phyloP scores from a whole-genome alignment of 1,140 invertebrate genomes.

The Hormaphis cornu region DNA sequence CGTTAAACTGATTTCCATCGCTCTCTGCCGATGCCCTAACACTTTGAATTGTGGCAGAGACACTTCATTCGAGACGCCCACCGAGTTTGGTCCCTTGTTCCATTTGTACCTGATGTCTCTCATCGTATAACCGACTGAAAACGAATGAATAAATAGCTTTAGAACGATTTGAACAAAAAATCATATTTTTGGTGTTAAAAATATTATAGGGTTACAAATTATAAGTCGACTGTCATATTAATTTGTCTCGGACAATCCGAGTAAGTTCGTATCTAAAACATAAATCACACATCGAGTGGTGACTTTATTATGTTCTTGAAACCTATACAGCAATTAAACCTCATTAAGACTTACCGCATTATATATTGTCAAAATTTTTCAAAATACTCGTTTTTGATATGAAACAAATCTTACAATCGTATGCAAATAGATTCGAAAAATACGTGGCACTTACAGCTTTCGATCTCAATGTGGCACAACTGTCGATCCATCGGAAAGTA shows the following conservation, averaged over 20 bases:
- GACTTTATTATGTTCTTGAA: too few species aligned
- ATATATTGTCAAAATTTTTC: too few species aligned
- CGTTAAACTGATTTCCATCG: constrained; percentile 83
- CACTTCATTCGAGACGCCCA: constrained; percentile 84
- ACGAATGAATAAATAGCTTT: neutral
- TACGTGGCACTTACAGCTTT: constrained; percentile 99
- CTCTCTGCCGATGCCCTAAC: constrained; percentile 75
- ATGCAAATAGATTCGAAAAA: too few species aligned
- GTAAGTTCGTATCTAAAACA: too few species aligned
- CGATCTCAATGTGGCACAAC: constrained; percentile 92
- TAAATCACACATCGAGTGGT: too few species aligned
- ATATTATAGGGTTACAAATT: too few species aligned
- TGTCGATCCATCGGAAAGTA: constrained; percentile 97
- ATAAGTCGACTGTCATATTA: too few species aligned
- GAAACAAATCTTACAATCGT: too few species aligned
- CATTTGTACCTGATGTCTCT: constrained; percentile 92
- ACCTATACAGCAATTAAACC: too few species aligned
- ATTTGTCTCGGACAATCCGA: too few species aligned
- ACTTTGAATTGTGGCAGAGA: constrained; percentile 92
- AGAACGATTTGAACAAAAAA: constrained; percentile 20
- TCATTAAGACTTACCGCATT: too few species aligned
- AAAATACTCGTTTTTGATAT: too few species aligned
- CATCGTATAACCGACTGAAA: constrained; percentile 89
- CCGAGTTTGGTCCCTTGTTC: constrained; percentile 84
- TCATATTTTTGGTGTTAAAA: neutral